These are phyloP conservation scores for Priocnemis perturbator DNA, from an alignment of 2,888 invertebrate genomes.

Conservation along the genomic window DNA sequence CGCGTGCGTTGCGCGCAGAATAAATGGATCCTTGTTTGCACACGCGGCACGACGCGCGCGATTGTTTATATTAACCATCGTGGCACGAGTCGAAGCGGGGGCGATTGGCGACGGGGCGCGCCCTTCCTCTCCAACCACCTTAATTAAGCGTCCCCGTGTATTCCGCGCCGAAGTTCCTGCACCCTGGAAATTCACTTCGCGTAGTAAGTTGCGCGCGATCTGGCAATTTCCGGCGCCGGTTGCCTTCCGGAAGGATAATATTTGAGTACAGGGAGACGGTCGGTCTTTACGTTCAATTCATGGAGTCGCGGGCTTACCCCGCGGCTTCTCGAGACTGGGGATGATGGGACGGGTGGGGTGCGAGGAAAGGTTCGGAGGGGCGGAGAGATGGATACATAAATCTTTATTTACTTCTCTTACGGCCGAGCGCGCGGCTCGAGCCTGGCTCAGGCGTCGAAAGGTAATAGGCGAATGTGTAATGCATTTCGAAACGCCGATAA, in stretches of 20 bases:
- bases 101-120: conserved; percentile 21
- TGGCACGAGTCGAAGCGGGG: neutral
- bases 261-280: conserved; percentile 31
- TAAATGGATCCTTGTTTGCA: conserved; percentile 22
- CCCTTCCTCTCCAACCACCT: conserved; percentile 26
- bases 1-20: conserved; percentile 4
- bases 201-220: conserved; percentile 44
- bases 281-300: conserved; percentile 36
- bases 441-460: too few species aligned
- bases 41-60: conserved; percentile 5
- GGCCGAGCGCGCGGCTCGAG: too few species aligned
- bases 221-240: conserved; percentile 39
- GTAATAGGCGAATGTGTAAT: too few species aligned
- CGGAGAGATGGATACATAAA: too few species aligned
- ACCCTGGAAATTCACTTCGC: conserved; percentile 41
- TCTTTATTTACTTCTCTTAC: too few species aligned
- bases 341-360: too few species aligned
- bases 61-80: conserved; percentile 38
- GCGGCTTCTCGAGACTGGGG: conserved; percentile 6
- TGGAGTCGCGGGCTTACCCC: conserved; percentile 20
- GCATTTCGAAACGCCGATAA: too few species aligned
- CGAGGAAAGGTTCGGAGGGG: too few species aligned
- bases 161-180: conserved; percentile 40
- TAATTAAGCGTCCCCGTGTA: conserved; percentile 45
- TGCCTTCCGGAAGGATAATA: conserved; percentile 44